A percentile compares a stretch with the other conserved stretches of the same genome.
Conservation (phyloP, 2,888 invertebrate genomes). For the Oxytorus armatus region DNA sequence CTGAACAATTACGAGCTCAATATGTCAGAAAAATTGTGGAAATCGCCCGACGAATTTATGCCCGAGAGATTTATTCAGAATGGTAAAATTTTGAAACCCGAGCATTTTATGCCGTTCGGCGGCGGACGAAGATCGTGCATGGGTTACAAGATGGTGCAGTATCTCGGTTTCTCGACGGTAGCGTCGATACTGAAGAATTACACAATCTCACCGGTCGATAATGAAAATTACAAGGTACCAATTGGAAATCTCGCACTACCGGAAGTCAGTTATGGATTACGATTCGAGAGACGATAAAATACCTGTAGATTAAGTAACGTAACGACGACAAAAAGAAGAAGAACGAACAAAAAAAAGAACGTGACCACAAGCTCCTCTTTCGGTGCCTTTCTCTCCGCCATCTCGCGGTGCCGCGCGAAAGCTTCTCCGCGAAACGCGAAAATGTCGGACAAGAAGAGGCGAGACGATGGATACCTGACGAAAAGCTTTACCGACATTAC, state of each 20-base stretch:
- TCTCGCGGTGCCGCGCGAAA: constrained; percentile 14
- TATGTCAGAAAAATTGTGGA: constrained; percentile 88
- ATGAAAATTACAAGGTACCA: constrained; percentile 85
- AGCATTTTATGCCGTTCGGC: constrained; percentile 89
- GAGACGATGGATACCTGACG: constrained; percentile 4
- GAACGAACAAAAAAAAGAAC: constrained; percentile 12
- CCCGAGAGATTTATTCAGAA: constrained; percentile 88
- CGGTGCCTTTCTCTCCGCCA: not conserved
- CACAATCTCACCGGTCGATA: constrained; percentile 84
- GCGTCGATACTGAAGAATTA: constrained; percentile 86
- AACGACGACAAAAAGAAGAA: not conserved
- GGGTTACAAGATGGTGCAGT: constrained; percentile 89
- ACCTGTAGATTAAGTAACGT: not conserved
- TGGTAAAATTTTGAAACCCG: constrained; percentile 87
- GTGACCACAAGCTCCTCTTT: constrained; percentile 4
- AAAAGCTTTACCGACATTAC: constrained; percentile 61
- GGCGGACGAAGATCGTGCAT: constrained; percentile 89
- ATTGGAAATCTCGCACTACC: constrained; percentile 87
- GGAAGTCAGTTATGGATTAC: constrained; percentile 85
- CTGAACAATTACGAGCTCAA: constrained; percentile 89
- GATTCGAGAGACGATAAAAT: constrained; percentile 83
- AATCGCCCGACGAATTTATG: constrained; percentile 86
- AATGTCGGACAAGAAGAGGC: constrained; percentile 2
- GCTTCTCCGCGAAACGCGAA: not conserved
- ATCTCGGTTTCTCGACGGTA: constrained; percentile 86